Evolutionary conservation across 1,140 invertebrate species (phyloP), one percentile per base, ranked within the genome.

Genomic region (Drosophila mayri): DNA sequence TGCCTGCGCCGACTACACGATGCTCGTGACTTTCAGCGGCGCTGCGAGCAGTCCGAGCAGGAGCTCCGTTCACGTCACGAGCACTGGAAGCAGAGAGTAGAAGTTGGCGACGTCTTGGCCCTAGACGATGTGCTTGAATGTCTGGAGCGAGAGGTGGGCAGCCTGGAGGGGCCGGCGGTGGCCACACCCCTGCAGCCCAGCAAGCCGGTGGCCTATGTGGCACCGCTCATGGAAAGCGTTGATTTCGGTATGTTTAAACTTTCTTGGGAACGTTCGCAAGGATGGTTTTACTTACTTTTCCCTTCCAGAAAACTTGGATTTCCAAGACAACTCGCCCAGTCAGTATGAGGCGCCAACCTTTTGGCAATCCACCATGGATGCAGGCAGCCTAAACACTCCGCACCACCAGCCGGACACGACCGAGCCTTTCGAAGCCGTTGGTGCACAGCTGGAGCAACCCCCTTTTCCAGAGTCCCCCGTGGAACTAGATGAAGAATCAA

Each of bases 91-190:
- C 77, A 66, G 16, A 68, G 77, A 4, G 73, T 86, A 9, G 82
- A 79, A n/a, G 68, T 73, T 10, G 77, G 70, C 1, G 78, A 80
- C 10, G 77, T 64, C 28, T 16, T 75, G 41, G 85, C 79, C 0
- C 49, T 90, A 30, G 86, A 90, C 63, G 86, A 90, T 52, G 86
- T 79, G 0, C 72, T 90, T 11, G 86, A 90, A 50, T 90, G 82
- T 12, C 65, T 90, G 20, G 79, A 91, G n/a, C 61, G 87, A 2
- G 81, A 90, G 22, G 87, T 90, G 12, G 82, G 82, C 40, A 67
- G 76, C 18, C 54, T 90, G 32, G 74, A 90, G 43, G 46, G 73
- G 7, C 63, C 49, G 1, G 49, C 30, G 30, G 55, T 41, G 50
- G 54, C 35, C n/a, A 28, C 40, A 40, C 70, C 30, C 2, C 54